A percentile compares a stretch with the other conserved stretches of the same genome.
Evolutionary conservation across 2,797 vertebrate genomes (phyloP).

Genomic region (Cygnus olor): DNA sequence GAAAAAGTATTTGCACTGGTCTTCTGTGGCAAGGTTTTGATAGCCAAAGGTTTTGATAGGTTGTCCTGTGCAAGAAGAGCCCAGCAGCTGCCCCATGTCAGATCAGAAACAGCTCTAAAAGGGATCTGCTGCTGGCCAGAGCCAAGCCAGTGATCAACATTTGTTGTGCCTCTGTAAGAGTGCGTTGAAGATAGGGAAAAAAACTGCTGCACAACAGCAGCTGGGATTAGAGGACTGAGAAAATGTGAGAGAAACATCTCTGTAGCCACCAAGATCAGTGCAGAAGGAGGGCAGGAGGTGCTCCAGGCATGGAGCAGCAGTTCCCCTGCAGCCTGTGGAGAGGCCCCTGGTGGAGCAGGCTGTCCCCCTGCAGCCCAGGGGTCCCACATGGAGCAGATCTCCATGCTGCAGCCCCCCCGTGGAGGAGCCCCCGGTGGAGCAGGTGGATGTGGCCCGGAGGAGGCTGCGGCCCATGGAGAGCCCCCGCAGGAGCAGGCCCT

Average conservation of each 20-base stretch:
- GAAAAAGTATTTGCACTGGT: not conserved
- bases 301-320: too few species aligned
- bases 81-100: not conserved
- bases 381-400: not conserved
- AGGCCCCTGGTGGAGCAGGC: too few species aligned
- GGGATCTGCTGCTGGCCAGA: not conserved
- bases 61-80: not conserved
- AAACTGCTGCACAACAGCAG: not conserved
- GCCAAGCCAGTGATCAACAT: not conserved
- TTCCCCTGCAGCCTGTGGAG: too few species aligned
- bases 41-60: not conserved
- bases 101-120: not conserved
- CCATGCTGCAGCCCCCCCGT: not conserved
- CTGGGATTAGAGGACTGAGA: not conserved
- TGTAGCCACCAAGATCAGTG: too few species aligned
- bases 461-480: not conserved
- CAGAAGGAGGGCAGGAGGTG: too few species aligned
- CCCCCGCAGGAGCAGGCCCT: not conserved
- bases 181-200: not conserved
- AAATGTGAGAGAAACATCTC: too few species aligned
- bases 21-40: not conserved
- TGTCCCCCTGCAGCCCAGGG: not conserved
- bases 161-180: not conserved
- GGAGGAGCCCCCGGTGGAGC: not conserved
- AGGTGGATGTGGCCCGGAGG: not conserved